Percentiles rank a stretch among this genome's conserved stretches.
These are phyloP conservation scores for Euwallacea fornicatus DNA, from an alignment of 1,140 invertebrate genomes.

Conservation along the genomic window DNA sequence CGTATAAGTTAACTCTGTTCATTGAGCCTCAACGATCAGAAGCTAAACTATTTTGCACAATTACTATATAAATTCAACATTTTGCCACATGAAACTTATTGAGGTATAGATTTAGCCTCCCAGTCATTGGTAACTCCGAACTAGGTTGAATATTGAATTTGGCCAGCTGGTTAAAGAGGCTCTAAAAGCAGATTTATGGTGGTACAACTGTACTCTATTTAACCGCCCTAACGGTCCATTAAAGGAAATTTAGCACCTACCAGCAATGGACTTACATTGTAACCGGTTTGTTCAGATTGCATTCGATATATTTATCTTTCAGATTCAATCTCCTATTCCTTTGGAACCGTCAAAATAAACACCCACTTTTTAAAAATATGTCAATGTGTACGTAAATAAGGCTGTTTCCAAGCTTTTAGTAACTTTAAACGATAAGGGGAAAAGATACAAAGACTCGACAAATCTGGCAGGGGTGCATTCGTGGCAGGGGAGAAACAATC, in stretches of 20 bases:
- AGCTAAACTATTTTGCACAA: no score
- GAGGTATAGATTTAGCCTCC: no score
- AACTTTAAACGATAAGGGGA: conserved; percentile 1
- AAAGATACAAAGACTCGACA: conserved; percentile 2
- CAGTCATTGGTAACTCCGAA: not conserved
- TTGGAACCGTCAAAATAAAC: no score
- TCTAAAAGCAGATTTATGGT: conserved; percentile 1
- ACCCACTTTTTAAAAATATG: no score
- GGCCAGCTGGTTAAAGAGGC: not conserved
- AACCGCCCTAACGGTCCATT: not conserved
- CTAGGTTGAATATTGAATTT: not conserved
- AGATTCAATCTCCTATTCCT: no score
- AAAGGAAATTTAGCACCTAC: conserved; percentile 9
- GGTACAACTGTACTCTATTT: conserved; percentile 1
- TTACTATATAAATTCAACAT: no score
- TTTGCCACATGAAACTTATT: no score
- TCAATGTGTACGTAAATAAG: not conserved
- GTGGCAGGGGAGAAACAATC: conserved; percentile 1
- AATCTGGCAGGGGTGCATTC: not conserved
- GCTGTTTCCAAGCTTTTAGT: not conserved
- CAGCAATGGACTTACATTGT: not conserved
- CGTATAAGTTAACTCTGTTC: no score
- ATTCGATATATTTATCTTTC: not conserved
- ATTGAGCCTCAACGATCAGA: no score
- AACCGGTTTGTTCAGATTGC: not conserved